phyloP scores from a whole-genome alignment of 1,140 invertebrate species.

The Maniola jurtina region DNA sequence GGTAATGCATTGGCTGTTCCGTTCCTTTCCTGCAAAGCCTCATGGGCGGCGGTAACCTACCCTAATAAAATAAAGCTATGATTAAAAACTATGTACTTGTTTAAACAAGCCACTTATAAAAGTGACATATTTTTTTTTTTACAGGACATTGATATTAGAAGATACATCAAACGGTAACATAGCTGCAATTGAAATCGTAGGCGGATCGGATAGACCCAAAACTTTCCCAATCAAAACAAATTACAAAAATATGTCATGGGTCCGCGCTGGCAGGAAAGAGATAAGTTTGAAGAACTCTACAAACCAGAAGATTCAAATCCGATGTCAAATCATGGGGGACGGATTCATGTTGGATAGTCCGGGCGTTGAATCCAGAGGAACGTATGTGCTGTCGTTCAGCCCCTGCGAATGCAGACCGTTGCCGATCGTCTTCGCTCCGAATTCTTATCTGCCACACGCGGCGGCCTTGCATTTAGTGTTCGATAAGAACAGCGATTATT shows the following conservation, averaged over 20 bases:
- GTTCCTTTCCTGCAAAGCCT: too few species aligned
- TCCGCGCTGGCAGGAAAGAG: conserved; percentile 56
- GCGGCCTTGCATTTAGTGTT: conserved; percentile 52
- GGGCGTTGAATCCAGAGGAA: conserved; percentile 46
- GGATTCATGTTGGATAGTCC: conserved; percentile 59
- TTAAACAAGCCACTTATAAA: too few species aligned
- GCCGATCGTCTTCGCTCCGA: conserved; percentile 54
- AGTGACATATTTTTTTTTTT: conserved; percentile 7
- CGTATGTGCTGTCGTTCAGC: conserved; percentile 51
- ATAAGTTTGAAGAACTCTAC: conserved; percentile 60
- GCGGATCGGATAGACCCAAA: conserved; percentile 50
- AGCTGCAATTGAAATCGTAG: conserved; percentile 45
- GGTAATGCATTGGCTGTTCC: too few species aligned
- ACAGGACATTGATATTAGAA: conserved; percentile 57
- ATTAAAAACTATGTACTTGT: too few species aligned
- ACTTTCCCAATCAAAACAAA: conserved; percentile 67
- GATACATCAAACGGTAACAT: conserved; percentile 43
- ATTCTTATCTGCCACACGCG: conserved; percentile 38
- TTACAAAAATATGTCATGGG: conserved; percentile 56
- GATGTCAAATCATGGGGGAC: conserved; percentile 60
- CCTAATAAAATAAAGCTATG: too few species aligned
- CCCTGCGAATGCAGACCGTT: conserved; percentile 53
- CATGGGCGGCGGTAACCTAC: too few species aligned
- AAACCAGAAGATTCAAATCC: conserved; percentile 57
- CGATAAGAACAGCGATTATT: conserved; percentile 57